Evolutionary conservation across 1,140 invertebrate genomes (phyloP).

Genomic region (Ceratosolen solmsi): DNA sequence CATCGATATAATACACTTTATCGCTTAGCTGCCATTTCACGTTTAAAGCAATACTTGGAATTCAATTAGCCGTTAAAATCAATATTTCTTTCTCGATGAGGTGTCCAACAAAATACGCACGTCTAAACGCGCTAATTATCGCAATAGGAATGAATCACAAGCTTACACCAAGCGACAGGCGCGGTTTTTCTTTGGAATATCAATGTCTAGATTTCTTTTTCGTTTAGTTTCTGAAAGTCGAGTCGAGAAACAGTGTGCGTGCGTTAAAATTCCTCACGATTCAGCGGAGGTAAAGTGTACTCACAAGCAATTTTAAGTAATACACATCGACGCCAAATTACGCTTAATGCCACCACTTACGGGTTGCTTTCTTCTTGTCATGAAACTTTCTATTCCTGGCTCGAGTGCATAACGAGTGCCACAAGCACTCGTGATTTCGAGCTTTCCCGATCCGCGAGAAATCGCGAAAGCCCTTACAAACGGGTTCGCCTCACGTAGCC

Average conservation of each 20-base stretch:
- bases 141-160: conserved; percentile 26
- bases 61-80: conserved; percentile 23
- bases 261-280: conserved; percentile 44
- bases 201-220: conserved; percentile 34
- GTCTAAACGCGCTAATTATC: conserved; percentile 17
- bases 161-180: neutral
- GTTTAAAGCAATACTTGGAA: neutral
- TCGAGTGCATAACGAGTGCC: neutral
- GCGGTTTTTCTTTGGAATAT: conserved; percentile 23
- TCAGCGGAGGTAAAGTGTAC: too few relatives aligned
- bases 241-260: too few relatives aligned
- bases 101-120: neutral
- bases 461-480: conserved; percentile 23
- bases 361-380: conserved; percentile 50
- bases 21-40: too few relatives aligned
- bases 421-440: conserved; percentile 22
- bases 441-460: conserved; percentile 30
- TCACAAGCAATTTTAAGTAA: conserved; percentile 38
- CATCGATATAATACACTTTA: too few relatives aligned
- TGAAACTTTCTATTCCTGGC: conserved; percentile 34
- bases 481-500: conserved; percentile 54
- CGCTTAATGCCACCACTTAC: conserved; percentile 37
- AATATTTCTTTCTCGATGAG: neutral
- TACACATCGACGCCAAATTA: conserved; percentile 44
- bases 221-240: conserved; percentile 35